These are phyloP conservation scores for Proctacanthus coquilletti DNA, from an alignment of 1,140 invertebrate species.

Conservation along the genomic window DNA sequence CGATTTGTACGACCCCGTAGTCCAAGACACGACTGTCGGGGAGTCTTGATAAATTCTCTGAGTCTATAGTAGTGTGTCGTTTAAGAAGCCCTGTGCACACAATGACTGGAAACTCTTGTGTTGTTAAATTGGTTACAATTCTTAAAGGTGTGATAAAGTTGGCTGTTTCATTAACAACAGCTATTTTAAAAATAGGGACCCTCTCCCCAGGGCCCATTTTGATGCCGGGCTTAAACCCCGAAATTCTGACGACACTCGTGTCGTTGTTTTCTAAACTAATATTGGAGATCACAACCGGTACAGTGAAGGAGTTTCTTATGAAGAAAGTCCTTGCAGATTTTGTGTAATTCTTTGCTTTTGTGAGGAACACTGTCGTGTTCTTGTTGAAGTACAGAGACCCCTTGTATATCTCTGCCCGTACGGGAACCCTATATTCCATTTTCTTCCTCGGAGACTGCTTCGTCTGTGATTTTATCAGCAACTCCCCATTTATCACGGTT, in stretches of 20 bases:
- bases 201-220: constrained; percentile 18
- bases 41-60: not conserved
- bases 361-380: constrained; percentile 19
- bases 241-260: constrained; percentile 43
- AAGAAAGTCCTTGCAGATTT: constrained; percentile 36
- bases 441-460: not conserved
- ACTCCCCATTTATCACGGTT: constrained; percentile 13
- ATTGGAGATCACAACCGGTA: constrained; percentile 52
- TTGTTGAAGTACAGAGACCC: constrained; percentile 15
- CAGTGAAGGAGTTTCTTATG: constrained; percentile 53
- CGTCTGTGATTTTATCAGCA: constrained; percentile 8
- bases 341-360: constrained; percentile 4
- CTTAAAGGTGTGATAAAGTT: constrained; percentile 11
- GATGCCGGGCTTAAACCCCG: constrained; percentile 29
- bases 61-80: constrained; percentile 12
- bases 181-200: constrained; percentile 13
- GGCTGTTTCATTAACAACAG: constrained; percentile 13
- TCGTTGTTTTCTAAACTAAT: constrained; percentile 36
- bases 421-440: constrained; percentile 15
- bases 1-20: constrained; percentile 20
- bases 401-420: constrained; percentile 21
- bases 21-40: constrained; percentile 14
- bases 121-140: constrained; percentile 20
- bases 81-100: constrained; percentile 17
- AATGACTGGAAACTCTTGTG: constrained; percentile 15